phyloP scores from a whole-genome alignment of 2,888 invertebrate genomes.

The Philaethria dido region DNA sequence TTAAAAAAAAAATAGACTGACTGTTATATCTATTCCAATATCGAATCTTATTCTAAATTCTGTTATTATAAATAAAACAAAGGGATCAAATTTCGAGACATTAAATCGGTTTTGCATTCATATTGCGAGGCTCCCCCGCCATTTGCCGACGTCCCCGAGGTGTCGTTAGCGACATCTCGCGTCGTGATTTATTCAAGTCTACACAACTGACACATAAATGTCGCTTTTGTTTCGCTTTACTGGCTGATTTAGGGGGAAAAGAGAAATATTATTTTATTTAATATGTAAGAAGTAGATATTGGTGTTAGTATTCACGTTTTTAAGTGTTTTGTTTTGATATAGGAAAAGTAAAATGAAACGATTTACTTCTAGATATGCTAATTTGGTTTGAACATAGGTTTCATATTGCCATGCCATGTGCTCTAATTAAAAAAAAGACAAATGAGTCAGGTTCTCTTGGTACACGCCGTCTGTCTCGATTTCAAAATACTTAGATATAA shows the following conservation, averaged over 20 bases:
- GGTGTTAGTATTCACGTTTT: not conserved
- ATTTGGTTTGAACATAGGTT: too few relatives aligned
- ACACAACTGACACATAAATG: conserved; percentile 80
- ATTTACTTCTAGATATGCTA: too few relatives aligned
- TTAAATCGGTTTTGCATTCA: conserved; percentile 65
- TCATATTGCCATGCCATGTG: too few relatives aligned
- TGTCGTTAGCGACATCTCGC: conserved; percentile 67
- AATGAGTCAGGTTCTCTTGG: too few relatives aligned
- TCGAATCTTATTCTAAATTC: not conserved
- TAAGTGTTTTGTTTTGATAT: too few relatives aligned
- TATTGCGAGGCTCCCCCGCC: conserved; percentile 62
- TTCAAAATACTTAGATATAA: too few relatives aligned
- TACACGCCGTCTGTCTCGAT: too few relatives aligned
- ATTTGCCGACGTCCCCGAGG: conserved; percentile 75
- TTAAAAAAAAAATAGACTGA: too few relatives aligned
- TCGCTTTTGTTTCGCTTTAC: conserved; percentile 80
- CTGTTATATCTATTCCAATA: not conserved
- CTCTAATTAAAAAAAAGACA: too few relatives aligned
- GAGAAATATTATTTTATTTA: conserved; percentile 17
- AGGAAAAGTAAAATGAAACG: too few relatives aligned
- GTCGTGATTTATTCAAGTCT: conserved; percentile 72
- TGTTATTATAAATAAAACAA: conserved; percentile 28
- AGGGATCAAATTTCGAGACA: conserved; percentile 66
- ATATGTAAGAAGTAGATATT: not conserved
- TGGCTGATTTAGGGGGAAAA: conserved; percentile 52